phyloP scores from a whole-genome alignment of 2,113 vertebrate species.

The Spea bombifrons region DNA sequence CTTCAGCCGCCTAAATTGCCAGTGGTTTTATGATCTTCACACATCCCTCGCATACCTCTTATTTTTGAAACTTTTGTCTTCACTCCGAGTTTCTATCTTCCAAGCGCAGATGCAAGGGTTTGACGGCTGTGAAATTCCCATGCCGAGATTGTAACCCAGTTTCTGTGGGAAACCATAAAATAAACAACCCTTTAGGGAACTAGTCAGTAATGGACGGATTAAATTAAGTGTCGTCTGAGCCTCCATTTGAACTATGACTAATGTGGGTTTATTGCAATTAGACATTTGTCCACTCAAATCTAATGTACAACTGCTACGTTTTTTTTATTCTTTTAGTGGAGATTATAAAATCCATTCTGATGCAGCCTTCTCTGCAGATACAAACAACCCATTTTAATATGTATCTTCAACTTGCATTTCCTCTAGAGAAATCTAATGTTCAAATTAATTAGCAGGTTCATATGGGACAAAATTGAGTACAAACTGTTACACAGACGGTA shows the following conservation, averaged over 20 bases:
- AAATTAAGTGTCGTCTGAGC: constrained; percentile 10
- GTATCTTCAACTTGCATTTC: neutral
- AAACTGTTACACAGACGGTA: neutral
- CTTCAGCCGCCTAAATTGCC: constrained; percentile 18
- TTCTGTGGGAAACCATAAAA: constrained; percentile 44
- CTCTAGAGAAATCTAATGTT: neutral
- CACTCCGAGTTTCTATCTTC: constrained; percentile 28
- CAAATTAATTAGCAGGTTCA: neutral
- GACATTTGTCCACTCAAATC: neutral
- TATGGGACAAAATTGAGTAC: neutral
- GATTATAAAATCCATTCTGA: neutral
- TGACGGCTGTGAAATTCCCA: constrained; percentile 34
- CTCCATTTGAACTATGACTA: constrained; percentile 7
- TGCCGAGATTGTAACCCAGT: constrained; percentile 24
- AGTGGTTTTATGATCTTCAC: constrained; percentile 21
- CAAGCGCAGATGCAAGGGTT: constrained; percentile 28
- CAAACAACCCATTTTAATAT: neutral
- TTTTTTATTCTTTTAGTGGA: neutral
- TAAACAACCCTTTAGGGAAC: constrained; percentile 27
- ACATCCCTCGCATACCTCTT: constrained; percentile 2
- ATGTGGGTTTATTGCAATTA: constrained; percentile 1
- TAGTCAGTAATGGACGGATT: constrained; percentile 32
- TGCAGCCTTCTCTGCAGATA: neutral
- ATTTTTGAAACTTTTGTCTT: constrained; percentile 30
- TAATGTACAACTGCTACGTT: neutral